Percentiles rank a stretch among this genome's conserved stretches.
Evolutionary conservation across 2,797 vertebrate genomes (phyloP).

Genomic region (Tenualosa ilisha): DNA sequence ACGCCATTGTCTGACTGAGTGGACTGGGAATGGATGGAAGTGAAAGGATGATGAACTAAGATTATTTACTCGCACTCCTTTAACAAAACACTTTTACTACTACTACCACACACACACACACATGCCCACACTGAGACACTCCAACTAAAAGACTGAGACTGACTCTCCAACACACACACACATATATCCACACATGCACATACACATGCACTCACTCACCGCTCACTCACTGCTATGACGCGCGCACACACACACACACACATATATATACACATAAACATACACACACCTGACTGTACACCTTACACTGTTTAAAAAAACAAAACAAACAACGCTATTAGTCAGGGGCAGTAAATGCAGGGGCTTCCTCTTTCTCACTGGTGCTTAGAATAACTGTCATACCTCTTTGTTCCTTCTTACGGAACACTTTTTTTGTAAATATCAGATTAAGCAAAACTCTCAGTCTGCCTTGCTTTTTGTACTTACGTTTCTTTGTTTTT

Average conservation of each 20-base stretch:
- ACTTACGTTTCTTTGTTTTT: constrained; percentile 76
- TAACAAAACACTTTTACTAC: constrained; percentile 23
- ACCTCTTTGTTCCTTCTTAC: constrained; percentile 85
- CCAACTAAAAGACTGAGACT: neutral
- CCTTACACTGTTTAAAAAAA: neutral
- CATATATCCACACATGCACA: neutral
- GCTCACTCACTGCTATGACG: constrained; percentile 19
- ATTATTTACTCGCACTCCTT: neutral
- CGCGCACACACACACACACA: constrained; percentile 30
- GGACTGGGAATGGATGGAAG: neutral
- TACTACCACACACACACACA: constrained; percentile 23
- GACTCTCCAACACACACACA: neutral
- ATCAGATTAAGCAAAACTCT: constrained; percentile 84
- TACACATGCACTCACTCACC: too few species aligned
- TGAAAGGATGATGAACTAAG: constrained; percentile 3
- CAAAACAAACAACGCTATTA: neutral
- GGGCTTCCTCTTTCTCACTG: constrained; percentile 78
- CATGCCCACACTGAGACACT: neutral
- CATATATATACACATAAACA: neutral
- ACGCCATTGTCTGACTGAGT: neutral
- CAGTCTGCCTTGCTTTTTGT: constrained; percentile 93
- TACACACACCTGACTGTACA: too few species aligned
- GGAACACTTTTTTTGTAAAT: constrained; percentile 91
- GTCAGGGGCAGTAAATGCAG: constrained; percentile 1
- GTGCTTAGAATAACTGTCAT: constrained; percentile 93